These are phyloP conservation scores for Pachypanchax playfairii DNA, from an alignment of 2,113 vertebrate genomes.

Conservation along the genomic window DNA sequence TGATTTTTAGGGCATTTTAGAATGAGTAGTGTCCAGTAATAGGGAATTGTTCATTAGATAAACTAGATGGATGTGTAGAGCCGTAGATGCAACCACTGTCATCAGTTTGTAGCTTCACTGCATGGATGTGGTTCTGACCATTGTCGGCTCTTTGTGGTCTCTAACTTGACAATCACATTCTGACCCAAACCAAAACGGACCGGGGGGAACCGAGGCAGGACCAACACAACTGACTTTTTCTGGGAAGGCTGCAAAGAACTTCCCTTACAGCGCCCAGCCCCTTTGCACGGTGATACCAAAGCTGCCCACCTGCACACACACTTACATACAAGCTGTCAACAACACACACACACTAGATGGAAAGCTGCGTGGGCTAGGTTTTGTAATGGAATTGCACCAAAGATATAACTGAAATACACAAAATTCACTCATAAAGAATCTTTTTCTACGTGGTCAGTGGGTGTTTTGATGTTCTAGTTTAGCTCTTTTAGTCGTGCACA, in stretches of 20 bases:
- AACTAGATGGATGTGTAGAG: slow-evolving; percentile 24
- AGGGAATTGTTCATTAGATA: slow-evolving; percentile 27
- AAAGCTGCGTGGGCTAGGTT: slow-evolving; percentile 27
- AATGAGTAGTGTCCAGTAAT: slow-evolving; percentile 31
- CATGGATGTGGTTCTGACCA: slow-evolving; percentile 47
- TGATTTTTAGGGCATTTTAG: slow-evolving; percentile 37
- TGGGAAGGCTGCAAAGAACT: slow-evolving; percentile 26
- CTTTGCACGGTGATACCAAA: slow-evolving; percentile 61
- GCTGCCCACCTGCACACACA: slow-evolving; percentile 19
- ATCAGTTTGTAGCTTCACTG: slow-evolving; percentile 31
- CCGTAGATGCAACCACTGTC: slow-evolving; percentile 13
- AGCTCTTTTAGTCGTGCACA: slow-evolving; percentile 3
- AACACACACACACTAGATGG: not conserved
- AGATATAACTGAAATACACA: slow-evolving; percentile 7
- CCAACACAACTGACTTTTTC: not conserved
- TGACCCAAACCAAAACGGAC: slow-evolving; percentile 69
- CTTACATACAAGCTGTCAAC: slow-evolving; percentile 6
- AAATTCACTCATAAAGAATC: slow-evolving; percentile 6
- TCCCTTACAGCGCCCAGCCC: slow-evolving; percentile 54
- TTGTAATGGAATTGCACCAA: slow-evolving; percentile 42
- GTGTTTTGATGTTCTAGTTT: slow-evolving; percentile 19
- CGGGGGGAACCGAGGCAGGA: slow-evolving; percentile 54
- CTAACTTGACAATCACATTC: slow-evolving; percentile 71
- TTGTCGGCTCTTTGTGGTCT: slow-evolving; percentile 63
- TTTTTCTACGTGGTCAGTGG: slow-evolving; percentile 14